Base-by-base conservation (phyloP, 1,140 invertebrate genomes). In the Scaptomyza montana region DNA sequence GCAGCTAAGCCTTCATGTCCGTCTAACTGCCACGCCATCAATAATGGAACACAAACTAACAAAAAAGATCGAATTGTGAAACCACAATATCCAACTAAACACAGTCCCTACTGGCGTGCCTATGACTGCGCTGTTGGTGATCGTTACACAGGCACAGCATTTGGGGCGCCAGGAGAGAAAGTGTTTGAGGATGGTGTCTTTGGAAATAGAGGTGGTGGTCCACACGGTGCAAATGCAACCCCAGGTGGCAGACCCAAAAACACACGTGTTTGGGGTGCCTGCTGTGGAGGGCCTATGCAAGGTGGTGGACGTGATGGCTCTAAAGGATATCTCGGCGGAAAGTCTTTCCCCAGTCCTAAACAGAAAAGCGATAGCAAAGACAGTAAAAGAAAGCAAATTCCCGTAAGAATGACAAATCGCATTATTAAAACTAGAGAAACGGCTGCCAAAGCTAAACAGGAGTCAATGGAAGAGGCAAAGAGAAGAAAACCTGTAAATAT, bases 171-270 rank as follows among this genome's bases (percentile, higher is more conserved):
- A 0, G 36, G 16, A 4, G 75, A 87, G 19, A 8, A 12, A 0
- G 72, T 77, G 1, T 87, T 79, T 16, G 84, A 87, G 39, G 84
- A 89, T 19, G 82, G 80, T 3, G 33, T 71, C 0, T 82, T 77
- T 12, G 81, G 80, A 0, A 63, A 54, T 28, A 3, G 10, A 6
- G 77, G 80, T 2, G 81, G 79, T 2, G 79, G 77, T 5, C 65
- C 53, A 19, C 80, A 82, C 13, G 77, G 77, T 1, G 47, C 6
- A 4, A 0, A 47, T 2, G 43, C 41, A 2, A 8, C 33, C 1
- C 59, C 45, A 9, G 53, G 49, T 2, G 62, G 49, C 25, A 50
- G n/a, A 4, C n/a, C 25, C n/a, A 67, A 56, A 7, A 0, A 21
- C 7, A 30, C 28, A 5, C 36, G 33, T 9, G 51, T 54, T 7